Evolutionary conservation across 2,888 invertebrate species (phyloP).

Genomic region (Pocota personata): DNA sequence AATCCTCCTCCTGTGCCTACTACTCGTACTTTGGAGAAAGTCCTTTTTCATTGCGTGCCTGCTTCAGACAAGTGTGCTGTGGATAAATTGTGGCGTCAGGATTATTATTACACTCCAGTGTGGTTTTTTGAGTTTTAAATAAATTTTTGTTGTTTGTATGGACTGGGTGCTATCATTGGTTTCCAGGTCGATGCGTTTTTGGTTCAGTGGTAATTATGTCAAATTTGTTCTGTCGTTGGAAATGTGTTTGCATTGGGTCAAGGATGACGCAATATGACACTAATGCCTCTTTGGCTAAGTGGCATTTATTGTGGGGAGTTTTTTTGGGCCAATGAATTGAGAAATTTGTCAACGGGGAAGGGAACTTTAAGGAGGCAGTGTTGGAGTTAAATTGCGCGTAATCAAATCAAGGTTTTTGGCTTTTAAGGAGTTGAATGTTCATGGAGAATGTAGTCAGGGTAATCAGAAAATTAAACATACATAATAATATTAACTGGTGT

Average conservation of each 20-base stretch:
- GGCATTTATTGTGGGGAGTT: not conserved
- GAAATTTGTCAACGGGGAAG: not conserved
- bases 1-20: not conserved
- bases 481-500: too few species aligned
- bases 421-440: too few species aligned
- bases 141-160: not conserved
- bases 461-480: too few species aligned
- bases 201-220: slow-evolving; percentile 51
- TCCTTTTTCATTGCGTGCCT: slow-evolving; percentile 6
- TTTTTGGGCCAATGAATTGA: not conserved
- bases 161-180: not conserved
- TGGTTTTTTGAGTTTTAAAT: slow-evolving; percentile 26
- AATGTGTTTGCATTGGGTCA: slow-evolving; percentile 11
- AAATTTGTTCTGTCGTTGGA: not conserved
- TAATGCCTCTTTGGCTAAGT: slow-evolving; percentile 11
- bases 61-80: slow-evolving; percentile 5
- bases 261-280: slow-evolving; percentile 22
- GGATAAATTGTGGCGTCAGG: slow-evolving; percentile 50
- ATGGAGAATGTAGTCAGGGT: too few species aligned
- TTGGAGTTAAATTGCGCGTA: not conserved
- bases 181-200: slow-evolving; percentile 57
- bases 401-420: too few species aligned
- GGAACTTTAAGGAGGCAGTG: not conserved
- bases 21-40: slow-evolving; percentile 9
- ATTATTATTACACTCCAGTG: not conserved